A percentile compares a stretch with the other conserved stretches of the same genome.
Evolutionary conservation across 2,888 invertebrate genomes (phyloP).

Genomic region (Cotesia congregata): DNA sequence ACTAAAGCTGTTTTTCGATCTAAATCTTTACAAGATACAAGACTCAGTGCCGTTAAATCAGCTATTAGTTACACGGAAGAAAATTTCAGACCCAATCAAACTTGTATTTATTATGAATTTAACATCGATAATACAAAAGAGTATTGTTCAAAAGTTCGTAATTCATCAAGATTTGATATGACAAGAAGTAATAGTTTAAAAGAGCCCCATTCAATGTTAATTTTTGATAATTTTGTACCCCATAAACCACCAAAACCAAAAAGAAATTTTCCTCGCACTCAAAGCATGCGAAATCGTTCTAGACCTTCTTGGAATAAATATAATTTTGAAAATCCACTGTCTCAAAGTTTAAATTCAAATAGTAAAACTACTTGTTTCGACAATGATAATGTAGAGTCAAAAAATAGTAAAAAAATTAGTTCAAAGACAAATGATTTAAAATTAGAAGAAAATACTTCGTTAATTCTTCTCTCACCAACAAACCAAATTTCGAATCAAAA

Average conservation of each 20-base stretch:
- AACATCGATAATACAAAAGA: constrained; percentile 55
- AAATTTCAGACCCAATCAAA: constrained; percentile 49
- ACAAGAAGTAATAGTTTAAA: constrained; percentile 53
- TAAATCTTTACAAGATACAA: constrained; percentile 70
- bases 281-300: constrained; percentile 64
- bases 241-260: constrained; percentile 82
- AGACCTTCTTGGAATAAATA: constrained; percentile 64
- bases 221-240: constrained; percentile 72
- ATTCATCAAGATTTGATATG: constrained; percentile 48
- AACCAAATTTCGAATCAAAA: constrained; percentile 4
- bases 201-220: constrained; percentile 62
- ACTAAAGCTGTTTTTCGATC: constrained; percentile 66
- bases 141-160: constrained; percentile 44
- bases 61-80: constrained; percentile 52
- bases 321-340: constrained; percentile 49
- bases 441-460: not conserved
- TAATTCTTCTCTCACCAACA: constrained; percentile 5
- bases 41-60: constrained; percentile 53
- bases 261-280: constrained; percentile 61
- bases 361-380: not conserved
- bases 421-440: not conserved
- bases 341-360: constrained; percentile 30
- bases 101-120: constrained; percentile 61
- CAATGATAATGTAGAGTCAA: not conserved
- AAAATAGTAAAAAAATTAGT: not conserved